phyloP scores from a whole-genome alignment of 2,797 vertebrate species.

The Nyctalus aviator region DNA sequence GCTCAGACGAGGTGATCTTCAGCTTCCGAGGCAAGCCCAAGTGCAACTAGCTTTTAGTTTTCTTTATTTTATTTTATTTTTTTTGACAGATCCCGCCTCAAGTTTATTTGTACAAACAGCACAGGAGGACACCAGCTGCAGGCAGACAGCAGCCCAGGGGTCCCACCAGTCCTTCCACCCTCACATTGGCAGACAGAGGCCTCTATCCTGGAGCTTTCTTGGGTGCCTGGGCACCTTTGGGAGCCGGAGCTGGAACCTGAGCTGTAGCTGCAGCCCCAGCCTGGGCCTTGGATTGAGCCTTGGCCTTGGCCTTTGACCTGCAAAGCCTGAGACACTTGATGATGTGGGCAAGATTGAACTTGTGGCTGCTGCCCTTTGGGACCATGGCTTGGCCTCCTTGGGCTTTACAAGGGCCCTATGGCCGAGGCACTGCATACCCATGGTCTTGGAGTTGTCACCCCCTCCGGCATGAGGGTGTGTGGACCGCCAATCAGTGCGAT shows the following conservation, averaged over 20 bases:
- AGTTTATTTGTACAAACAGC: not conserved
- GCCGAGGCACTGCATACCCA: not conserved
- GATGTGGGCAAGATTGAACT: not conserved
- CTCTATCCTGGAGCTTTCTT: not conserved
- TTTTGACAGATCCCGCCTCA: not conserved
- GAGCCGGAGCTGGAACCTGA: not conserved
- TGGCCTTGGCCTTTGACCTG: not conserved
- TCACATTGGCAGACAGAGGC: not conserved
- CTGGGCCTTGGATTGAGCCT: not conserved
- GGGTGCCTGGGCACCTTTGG: not conserved
- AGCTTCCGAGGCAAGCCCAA: not conserved
- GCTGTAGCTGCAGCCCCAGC: not conserved
- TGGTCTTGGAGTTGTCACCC: not conserved
- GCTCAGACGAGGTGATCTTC: not conserved
- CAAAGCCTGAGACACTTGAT: not conserved
- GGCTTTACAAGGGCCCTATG: not conserved
- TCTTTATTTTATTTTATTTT: not conserved
- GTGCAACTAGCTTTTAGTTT: not conserved
- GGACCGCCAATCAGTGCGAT: not conserved
- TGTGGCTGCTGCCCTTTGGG: not conserved
- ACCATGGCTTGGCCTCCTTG: not conserved
- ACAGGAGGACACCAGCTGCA: not conserved
- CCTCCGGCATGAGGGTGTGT: fast-evolving
- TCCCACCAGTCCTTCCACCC: not conserved
- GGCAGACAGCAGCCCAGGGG: not conserved